Evolutionary conservation across 2,888 invertebrate species (phyloP), one percentile per base, ranked within the genome.

Genomic region (Dendrolimus pini): DNA sequence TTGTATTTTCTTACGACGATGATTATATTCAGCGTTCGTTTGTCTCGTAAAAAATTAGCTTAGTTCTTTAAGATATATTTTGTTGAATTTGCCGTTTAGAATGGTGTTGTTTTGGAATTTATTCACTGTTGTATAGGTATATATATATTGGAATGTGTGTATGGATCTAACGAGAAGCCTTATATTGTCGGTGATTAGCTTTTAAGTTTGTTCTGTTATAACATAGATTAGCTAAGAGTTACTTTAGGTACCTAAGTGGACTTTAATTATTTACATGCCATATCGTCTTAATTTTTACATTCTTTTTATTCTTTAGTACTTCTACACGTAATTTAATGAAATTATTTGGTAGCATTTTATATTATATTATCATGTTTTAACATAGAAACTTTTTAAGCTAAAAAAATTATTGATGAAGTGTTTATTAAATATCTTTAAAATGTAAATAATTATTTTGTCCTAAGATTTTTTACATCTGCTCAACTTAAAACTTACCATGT

Each of bases 391-490:
- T 83, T 84, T 71, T 83, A 84, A 82, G 76, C 76, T 73, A 83
- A 81, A 82, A 84, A 75, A 8, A 8, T 47, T 66, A 68, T 78
- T 73, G 77, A 85, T 84, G 83, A 80, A 82, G 82, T 80, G 85
- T 83, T 84, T 72, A 83, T 83, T 82, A 75, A 76, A 73, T 83
- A 81, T 82, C 85, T 75, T 75, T 84, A 85, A 84, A 85, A 85
- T 89, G 85, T 89, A 89, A 83, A 87, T 87, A 83, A 79, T 78
- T 81, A 80, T 85, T 87, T 80, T 80, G 85, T 85, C 88, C 76
- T 88, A 88, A 88, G 85, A 79, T 82, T 82, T 82, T 82, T 82
- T 81, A 87, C 77, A 83, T 88, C 88, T 89, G 90, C 89, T 90
- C 90, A 89, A 89, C 83, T 86, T 84, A 80, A 83, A 84, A 81